Evolutionary conservation across 1,140 invertebrate species (phyloP), one percentile per base, ranked within the genome.

Genomic region (Formica exsecta): DNA sequence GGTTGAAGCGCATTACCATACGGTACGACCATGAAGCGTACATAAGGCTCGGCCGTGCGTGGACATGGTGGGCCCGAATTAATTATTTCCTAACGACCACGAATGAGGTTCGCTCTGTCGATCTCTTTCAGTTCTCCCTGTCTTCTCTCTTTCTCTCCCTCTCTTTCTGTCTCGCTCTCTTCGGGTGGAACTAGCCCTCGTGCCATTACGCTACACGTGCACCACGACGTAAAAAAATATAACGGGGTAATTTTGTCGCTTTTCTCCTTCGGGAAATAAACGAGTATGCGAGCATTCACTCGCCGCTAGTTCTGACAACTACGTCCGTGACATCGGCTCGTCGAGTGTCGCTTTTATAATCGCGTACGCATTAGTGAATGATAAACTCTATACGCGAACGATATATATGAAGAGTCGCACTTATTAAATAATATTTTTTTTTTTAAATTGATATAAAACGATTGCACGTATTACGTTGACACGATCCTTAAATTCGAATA

Each of bases 1-100:
- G 76, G 65, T 65, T 89, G 84, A 89, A 86, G 76, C 88, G 87
- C 87, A 89, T 90, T 90, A 89, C 87, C 88, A 90, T 90, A 89
- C 84, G 88, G 64, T 89, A 86, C 85, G 76, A 87, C 77, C 77
- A 57, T 89, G 88, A 75, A 83, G 59, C 83, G 48, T 86, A 83
- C 80, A 89, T 87, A 90, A 89, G 87, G 77, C 77, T 73, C 25
- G n/a, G 51, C 59, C 62, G 57, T 41, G 62, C 54, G 66, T 51
- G 85, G 75, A 88, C 48, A 51, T 66, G 59, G 25, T 71, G 85
- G 66, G 59, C 61, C 44, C 73, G 62, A 90, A 90, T 90, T 90
- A 89, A 90, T 89, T 90, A 90, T 90, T 90, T 85, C 71, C 84
- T 83, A 89, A 90, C 87, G 84, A 59, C 65, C 57, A 71, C 61